Evolutionary conservation across 2,797 vertebrate genomes (phyloP).

Genomic region (Cuculus canorus): DNA sequence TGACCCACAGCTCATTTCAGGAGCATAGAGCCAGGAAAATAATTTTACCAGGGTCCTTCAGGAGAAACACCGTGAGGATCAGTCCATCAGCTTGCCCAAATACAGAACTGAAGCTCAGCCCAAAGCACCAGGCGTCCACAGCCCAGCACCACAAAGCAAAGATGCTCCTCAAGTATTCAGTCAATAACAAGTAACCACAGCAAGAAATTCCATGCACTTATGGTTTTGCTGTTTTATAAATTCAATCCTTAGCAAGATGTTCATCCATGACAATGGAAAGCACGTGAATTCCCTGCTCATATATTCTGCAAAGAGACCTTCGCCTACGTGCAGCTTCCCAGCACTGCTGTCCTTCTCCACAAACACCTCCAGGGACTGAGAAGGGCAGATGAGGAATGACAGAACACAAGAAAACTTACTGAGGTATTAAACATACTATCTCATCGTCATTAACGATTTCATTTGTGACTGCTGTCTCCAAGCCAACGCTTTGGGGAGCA

Average conservation of each 20-base stretch:
- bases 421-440: background rate
- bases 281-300: accelerated
- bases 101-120: background rate
- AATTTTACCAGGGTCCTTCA: background rate
- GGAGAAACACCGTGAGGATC: background rate
- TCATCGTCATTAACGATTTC: background rate
- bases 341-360: background rate
- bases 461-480: background rate
- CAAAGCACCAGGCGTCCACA: background rate
- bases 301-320: background rate
- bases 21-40: background rate
- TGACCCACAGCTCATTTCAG: background rate
- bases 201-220: background rate
- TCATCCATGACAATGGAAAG: accelerated
- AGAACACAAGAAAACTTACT: background rate
- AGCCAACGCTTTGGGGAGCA: background rate
- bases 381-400: background rate
- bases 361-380: background rate
- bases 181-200: background rate
- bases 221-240: background rate
- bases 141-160: background rate
- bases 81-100: background rate
- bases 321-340: background rate
- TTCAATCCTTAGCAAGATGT: background rate
- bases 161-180: background rate